Conservation (phyloP, 2,888 invertebrate genomes). For the Acronicta alni region DNA sequence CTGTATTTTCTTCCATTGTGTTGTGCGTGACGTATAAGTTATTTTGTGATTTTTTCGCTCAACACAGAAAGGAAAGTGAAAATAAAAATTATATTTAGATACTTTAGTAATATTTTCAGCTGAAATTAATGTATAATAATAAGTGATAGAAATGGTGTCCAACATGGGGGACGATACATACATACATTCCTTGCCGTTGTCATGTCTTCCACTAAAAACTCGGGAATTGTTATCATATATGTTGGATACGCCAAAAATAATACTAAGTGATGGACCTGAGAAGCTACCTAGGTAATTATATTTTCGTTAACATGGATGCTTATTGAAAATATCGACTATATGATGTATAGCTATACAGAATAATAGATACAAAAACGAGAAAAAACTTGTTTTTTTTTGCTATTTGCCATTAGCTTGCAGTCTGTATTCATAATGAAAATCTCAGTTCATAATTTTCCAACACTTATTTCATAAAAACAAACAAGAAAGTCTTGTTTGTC, state of each 20-base stretch:
- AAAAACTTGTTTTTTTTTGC: constrained; percentile 8
- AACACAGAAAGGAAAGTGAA: constrained; percentile 11
- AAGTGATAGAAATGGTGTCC: constrained; percentile 12
- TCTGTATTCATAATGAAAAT: too few species aligned
- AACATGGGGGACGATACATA: constrained; percentile 64
- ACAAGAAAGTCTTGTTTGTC: too few species aligned
- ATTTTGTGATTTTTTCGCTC: constrained; percentile 17
- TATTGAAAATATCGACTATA: constrained; percentile 8
- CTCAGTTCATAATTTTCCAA: too few species aligned
- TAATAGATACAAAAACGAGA: background rate
- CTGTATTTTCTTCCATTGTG: constrained; percentile 31
- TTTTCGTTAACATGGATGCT: constrained; percentile 1
- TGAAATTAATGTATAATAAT: constrained; percentile 38
- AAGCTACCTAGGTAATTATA: constrained; percentile 69
- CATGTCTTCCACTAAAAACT: constrained; percentile 80
- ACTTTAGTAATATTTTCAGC: constrained; percentile 9
- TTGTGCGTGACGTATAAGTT: constrained; percentile 30
- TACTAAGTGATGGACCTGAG: constrained; percentile 88
- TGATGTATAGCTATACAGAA: background rate
- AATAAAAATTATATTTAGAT: constrained; percentile 4
- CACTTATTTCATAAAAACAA: too few species aligned
- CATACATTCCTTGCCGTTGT: constrained; percentile 76
- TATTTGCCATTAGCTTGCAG: too few species aligned
- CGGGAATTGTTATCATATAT: constrained; percentile 88
- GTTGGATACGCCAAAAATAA: constrained; percentile 91